Base-by-base conservation (phyloP, 2,797 vertebrate genomes). In the Micropoecilia bifurca region DNA sequence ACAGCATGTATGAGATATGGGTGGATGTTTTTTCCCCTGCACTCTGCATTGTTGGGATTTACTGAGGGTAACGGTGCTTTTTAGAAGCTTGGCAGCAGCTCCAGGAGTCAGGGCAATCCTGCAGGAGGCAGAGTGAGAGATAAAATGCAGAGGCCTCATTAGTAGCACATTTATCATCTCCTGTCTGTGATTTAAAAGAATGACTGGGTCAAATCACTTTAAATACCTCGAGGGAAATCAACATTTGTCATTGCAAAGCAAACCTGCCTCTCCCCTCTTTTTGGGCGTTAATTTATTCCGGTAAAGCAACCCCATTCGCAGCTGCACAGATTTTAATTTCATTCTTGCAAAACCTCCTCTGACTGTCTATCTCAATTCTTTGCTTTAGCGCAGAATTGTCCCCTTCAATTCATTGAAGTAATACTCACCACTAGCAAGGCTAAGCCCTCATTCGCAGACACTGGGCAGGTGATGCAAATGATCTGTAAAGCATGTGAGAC, bases 171-270 rank as follows among this genome's bases (percentile, higher is more conserved):
- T 96, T 96, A 96, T 96, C 96, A 96, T 96, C 94, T 95, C 93
- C 94, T 95, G 94, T 95, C 93, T 96, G 94, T 93, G 95, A 95
- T 96, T 96, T 96, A 95, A 95, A 96, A 96, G 94, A 95, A 95
- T 95, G 95, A 96, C 95, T 95, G 93, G 95, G 96, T 96, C 95
- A 96, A 95, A 96, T 96, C 95, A 95, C 94, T 95, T 95, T 94
- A 94, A 94, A 94, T 95, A 95, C 95, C 96, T 95, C 95, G 46
- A 89, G 96, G 96, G 96, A 96, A 96, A 96, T 96, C 95, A 96
- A 93, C 95, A 95, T 95, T 95, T 95, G 94, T 96, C 95, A 96
- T 92, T 90, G 92, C 92, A 91, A 93, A 95, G 93, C 89, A 92
- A 94, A 93, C 93, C 94, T 91, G 92, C 93, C 88, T 92, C 89